Percentiles rank a stretch among this genome's conserved stretches.
phyloP scores from a whole-genome alignment of 1,140 invertebrate species.

The Frieseomelitta varia region DNA sequence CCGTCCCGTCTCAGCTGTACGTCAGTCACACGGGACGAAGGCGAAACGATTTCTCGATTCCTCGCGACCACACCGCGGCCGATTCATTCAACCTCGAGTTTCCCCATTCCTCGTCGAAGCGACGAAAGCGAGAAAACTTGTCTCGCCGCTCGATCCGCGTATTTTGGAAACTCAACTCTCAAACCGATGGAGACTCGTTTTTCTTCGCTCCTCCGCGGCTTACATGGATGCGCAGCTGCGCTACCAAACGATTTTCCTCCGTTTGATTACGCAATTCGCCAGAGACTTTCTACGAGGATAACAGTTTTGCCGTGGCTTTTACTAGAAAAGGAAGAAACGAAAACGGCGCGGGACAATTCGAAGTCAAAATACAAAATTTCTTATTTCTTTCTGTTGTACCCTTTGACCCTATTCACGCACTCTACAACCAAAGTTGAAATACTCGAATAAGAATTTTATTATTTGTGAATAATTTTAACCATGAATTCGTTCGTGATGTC shows the following conservation, averaged over 20 bases:
- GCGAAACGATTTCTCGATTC: slow-evolving; percentile 34
- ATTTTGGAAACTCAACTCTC: slow-evolving; percentile 29
- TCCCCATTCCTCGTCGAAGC: slow-evolving; percentile 18
- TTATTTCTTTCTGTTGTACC: too few species aligned
- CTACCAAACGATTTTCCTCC: background rate
- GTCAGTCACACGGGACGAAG: slow-evolving; percentile 16
- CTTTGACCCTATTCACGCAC: too few species aligned
- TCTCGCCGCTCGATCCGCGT: background rate
- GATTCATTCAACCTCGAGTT: slow-evolving; percentile 18
- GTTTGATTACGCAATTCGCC: background rate
- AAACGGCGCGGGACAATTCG: background rate
- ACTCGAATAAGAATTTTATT: too few species aligned
- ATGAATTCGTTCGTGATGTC: too few species aligned
- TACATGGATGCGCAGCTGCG: background rate
- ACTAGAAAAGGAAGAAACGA: background rate
- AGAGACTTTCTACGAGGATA: background rate
- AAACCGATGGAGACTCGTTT: background rate
- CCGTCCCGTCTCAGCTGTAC: background rate
- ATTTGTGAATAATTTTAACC: too few species aligned
- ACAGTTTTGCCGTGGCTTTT: background rate
- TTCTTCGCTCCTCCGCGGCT: background rate
- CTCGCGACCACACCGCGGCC: slow-evolving; percentile 32
- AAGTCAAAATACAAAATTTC: too few species aligned
- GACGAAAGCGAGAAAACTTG: slow-evolving; percentile 31
- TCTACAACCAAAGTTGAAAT: too few species aligned